Percentiles rank a stretch among this genome's conserved stretches.
These are phyloP conservation scores for Eupithecia centaureata DNA, from an alignment of 2,888 invertebrate genomes.

Conservation along the genomic window DNA sequence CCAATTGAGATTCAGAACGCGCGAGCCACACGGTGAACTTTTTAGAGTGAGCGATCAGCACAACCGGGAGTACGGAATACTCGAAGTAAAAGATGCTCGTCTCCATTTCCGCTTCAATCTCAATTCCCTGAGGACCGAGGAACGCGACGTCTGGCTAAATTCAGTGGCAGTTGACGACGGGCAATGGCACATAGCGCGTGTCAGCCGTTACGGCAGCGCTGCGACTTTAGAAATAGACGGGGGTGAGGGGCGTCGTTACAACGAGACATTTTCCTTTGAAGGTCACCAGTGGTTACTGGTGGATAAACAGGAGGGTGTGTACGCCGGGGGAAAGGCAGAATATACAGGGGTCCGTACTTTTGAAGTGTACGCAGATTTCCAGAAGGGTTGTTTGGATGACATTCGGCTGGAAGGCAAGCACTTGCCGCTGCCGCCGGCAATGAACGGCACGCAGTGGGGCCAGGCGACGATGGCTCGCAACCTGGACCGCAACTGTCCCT, in stretches of 20 bases:
- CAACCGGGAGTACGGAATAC: conserved; percentile 95
- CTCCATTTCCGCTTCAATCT: conserved; percentile 96
- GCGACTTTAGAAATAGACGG: conserved; percentile 97
- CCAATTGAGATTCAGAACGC: conserved; percentile 96
- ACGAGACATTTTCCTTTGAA: conserved; percentile 94
- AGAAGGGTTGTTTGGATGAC: conserved; percentile 91
- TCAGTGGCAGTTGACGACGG: conserved; percentile 97
- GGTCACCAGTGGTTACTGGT: conserved; percentile 97
- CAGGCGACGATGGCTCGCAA: conserved; percentile 97
- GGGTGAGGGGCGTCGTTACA: conserved; percentile 96
- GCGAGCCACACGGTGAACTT: conserved; percentile 96
- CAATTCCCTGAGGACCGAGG: conserved; percentile 95
- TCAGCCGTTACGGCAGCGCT: conserved; percentile 95
- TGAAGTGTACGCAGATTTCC: conserved; percentile 97
- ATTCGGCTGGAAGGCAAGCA: conserved; percentile 96
- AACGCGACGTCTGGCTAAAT: conserved; percentile 94
- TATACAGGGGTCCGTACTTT: conserved; percentile 97
- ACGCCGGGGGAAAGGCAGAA: conserved; percentile 97
- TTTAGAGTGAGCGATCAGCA: conserved; percentile 97
- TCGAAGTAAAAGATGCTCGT: conserved; percentile 95
- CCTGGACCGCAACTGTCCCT: conserved; percentile 95
- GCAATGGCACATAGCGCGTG: conserved; percentile 97
- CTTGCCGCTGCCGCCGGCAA: conserved; percentile 95
- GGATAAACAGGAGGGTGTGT: conserved; percentile 97
- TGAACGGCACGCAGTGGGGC: conserved; percentile 98